phyloP scores from a whole-genome alignment of 1,140 invertebrate genomes.

The Linepithema humile region DNA sequence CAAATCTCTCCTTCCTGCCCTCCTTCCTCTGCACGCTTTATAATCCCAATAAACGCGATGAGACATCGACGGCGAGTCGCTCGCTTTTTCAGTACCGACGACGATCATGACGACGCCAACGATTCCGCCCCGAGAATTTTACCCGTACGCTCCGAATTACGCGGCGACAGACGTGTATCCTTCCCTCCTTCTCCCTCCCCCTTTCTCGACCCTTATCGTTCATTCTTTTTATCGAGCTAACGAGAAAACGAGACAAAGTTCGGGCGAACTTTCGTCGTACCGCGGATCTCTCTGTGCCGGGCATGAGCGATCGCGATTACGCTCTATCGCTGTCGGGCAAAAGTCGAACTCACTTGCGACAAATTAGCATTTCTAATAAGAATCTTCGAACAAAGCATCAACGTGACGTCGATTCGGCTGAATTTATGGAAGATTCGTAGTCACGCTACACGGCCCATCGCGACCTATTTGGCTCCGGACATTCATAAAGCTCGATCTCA shows the following conservation, averaged over 20 bases:
- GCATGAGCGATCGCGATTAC: slow-evolving; percentile 49
- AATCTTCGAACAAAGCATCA: slow-evolving; percentile 49
- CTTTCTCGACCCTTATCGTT: slow-evolving; percentile 10
- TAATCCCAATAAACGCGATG: slow-evolving; percentile 82
- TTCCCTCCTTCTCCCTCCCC: background rate
- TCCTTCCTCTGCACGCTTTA: slow-evolving; percentile 83
- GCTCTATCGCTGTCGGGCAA: background rate
- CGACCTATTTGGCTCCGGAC: slow-evolving; percentile 46
- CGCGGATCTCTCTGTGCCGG: slow-evolving; percentile 27
- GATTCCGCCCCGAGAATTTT: slow-evolving; percentile 38
- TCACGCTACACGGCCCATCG: slow-evolving; percentile 38
- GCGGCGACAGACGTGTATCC: slow-evolving; percentile 17
- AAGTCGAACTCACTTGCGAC: slow-evolving; percentile 25
- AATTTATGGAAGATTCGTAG: slow-evolving; percentile 40
- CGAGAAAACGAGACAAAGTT: slow-evolving; percentile 49
- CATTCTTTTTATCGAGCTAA: slow-evolving; percentile 63
- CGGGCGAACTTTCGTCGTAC: background rate
- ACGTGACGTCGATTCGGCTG: slow-evolving; percentile 44
- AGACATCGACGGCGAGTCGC: slow-evolving; percentile 72
- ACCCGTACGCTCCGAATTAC: slow-evolving; percentile 43
- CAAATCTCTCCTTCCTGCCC: slow-evolving; percentile 84
- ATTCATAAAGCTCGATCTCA: slow-evolving; percentile 35
- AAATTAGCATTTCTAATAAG: slow-evolving; percentile 60
- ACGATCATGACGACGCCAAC: slow-evolving; percentile 63
- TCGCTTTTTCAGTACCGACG: slow-evolving; percentile 63